Conservation (phyloP, 2,797 vertebrate species). For the Acrossocheilus wenchowensis region DNA sequence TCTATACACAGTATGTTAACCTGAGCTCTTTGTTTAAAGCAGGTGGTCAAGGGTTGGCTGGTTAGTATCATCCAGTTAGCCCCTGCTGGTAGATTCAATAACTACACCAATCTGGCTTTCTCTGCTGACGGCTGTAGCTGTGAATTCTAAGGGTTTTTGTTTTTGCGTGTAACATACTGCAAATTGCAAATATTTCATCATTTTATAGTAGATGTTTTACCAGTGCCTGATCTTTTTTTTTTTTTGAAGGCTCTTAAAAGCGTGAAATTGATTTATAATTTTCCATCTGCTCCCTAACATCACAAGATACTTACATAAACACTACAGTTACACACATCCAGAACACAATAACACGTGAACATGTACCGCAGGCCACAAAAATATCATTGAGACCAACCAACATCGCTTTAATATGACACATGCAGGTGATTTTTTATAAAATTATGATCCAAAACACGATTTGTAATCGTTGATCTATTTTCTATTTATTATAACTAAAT, state of each 20-base stretch:
- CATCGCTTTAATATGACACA: background rate
- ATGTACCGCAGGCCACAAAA: background rate
- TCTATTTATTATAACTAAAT: background rate
- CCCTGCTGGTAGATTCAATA: background rate
- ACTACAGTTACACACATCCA: background rate
- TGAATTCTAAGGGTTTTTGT: background rate
- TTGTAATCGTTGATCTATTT: background rate
- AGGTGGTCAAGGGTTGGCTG: background rate
- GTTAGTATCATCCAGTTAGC: background rate
- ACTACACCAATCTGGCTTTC: background rate
- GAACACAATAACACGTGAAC: background rate
- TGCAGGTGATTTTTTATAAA: background rate
- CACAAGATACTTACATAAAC: background rate
- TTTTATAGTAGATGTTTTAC: background rate
- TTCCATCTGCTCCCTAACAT: background rate
- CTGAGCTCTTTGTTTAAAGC: conserved; percentile 36
- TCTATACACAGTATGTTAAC: conserved; percentile 1
- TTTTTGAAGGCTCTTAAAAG: conserved; percentile 1
- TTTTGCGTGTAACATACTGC: background rate
- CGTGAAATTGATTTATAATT: background rate
- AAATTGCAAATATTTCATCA: background rate
- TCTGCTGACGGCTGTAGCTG: background rate
- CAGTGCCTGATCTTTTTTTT: background rate
- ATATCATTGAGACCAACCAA: background rate
- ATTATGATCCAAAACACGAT: background rate